Base-by-base conservation (phyloP, 2,888 invertebrate genomes). In the Pediacus dermestoides region DNA sequence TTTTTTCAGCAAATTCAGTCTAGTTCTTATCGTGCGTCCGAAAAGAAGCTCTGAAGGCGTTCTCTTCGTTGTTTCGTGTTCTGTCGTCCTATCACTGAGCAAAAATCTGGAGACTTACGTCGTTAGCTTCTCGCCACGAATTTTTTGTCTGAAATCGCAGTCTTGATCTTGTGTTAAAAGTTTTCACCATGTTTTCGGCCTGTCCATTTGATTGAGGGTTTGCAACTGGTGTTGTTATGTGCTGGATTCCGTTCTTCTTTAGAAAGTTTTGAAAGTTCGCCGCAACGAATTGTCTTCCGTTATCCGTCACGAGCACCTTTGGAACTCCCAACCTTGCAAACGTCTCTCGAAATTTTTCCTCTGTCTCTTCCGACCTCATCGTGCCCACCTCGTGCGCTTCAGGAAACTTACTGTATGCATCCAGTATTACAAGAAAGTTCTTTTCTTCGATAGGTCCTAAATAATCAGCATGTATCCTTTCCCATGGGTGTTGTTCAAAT, bases 321-420 rank as follows among this genome's bases (percentile, higher is more conserved):
- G 33, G 33, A n/a, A 22, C 13, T 13, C 34, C 34, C 12, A n/a
- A 34, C 14, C 35, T 31, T 7, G 37, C 16, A 10, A 37, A 34
- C 11, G 23, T 11, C 30, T 35, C 30, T 10, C 39, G 25, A 2
- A 39, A 13, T 9, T 39, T 39, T 34, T 39, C 35, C 16, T 34
- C 16, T 2, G 35, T 35, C 13, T 39, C 34, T 4, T 11, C 10
- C 2, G 33, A 8, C 6, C 37, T 12, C 8, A 22, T 26, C 12
- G 15, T 32, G 26, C 26, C 27, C 32, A 36, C 27, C 7, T 36
- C 16, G 23, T 31, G 37, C 2, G 34, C 41, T 32, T 35, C 32
- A 16, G 30, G 14, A 28, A 27, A 41, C 21, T 41, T 41, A 14
- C 35, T 35, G 14, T 22, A 41, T 14, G 37, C 10, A 15, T 41